Evolutionary conservation across 2,113 vertebrate species (phyloP).

Genomic region (Chloebia gouldiae): DNA sequence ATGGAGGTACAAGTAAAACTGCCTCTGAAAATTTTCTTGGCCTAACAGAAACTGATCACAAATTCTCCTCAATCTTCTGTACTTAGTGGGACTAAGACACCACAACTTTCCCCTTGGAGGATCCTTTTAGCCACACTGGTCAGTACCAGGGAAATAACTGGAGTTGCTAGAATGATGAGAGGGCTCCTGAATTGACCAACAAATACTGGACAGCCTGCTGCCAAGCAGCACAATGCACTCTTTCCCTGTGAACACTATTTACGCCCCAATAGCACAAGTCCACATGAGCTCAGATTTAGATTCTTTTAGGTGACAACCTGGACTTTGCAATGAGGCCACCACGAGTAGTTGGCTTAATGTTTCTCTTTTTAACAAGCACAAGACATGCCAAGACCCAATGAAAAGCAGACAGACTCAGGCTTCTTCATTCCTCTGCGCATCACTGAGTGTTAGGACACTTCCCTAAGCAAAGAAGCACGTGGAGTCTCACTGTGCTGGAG

Average conservation of each 20-base stretch:
- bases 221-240: neutral
- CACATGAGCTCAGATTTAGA: neutral
- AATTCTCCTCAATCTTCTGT: neutral
- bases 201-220: neutral
- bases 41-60: neutral
- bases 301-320: neutral
- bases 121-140: neutral
- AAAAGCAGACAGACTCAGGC: neutral
- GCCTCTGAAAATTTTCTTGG: neutral
- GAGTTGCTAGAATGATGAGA: neutral
- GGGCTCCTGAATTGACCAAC: neutral
- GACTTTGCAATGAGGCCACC: neutral
- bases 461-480: rapidly evolving
- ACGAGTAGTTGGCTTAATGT: neutral
- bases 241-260: neutral
- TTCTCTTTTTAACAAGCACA: neutral
- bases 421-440: neutral
- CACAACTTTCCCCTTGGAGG: neutral
- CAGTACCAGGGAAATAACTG: neutral
- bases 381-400: neutral
- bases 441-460: neutral
- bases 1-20: neutral
- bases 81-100: neutral
- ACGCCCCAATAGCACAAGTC: neutral
- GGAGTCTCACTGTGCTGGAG: neutral